Base-by-base conservation (phyloP, 2,797 vertebrate genomes). In the Clarias platycephalus region DNA sequence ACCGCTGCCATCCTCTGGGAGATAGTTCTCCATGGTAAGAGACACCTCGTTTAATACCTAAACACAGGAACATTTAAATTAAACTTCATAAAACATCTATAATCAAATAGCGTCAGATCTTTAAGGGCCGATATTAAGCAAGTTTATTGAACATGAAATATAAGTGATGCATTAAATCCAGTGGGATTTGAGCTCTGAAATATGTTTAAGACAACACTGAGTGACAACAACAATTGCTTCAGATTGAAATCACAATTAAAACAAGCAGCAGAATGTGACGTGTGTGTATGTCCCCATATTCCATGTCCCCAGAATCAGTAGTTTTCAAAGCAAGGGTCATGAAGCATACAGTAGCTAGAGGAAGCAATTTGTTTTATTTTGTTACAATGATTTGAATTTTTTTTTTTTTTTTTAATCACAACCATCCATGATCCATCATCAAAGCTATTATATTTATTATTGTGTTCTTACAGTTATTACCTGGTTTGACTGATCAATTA, bases 1-100 rank as follows among this genome's bases (percentile, higher is more conserved):
- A 0, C 96, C 97, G 12, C 94, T 95, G 84, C 96, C 96, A 63
- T 98, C 96, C 67, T 96, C 93, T 0, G 96, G 94, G 60, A 99
- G 93, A 92, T 95, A 98, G 64, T 93, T 92, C 7, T 95, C 95
- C 0, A 88, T 90, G 5, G 95, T 94, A 88, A 99, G 81, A 0
- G 95, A 94, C 70, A 97, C 91, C 88, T 98, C 96, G 63, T 88
- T 94, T 76, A 93, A 88, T 70, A 97, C 95, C 98, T 99, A 88
- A 60, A 62, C 5, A 66, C 55, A 74, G n/a, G 44, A 34, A 22
- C 0, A 1, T 0, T 6, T 0, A 57, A 58, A 76, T 34, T 34
- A 22, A 64, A 64, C 2, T 68, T 18, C 22, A 72, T 3, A 53
- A 49, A 68, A 53, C 7, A 26, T 57, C 10, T 20, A 15, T 2